Evolutionary conservation across 23 tunicate species (phyloP).

Genomic region (Aplidium turbinatum): DNA sequence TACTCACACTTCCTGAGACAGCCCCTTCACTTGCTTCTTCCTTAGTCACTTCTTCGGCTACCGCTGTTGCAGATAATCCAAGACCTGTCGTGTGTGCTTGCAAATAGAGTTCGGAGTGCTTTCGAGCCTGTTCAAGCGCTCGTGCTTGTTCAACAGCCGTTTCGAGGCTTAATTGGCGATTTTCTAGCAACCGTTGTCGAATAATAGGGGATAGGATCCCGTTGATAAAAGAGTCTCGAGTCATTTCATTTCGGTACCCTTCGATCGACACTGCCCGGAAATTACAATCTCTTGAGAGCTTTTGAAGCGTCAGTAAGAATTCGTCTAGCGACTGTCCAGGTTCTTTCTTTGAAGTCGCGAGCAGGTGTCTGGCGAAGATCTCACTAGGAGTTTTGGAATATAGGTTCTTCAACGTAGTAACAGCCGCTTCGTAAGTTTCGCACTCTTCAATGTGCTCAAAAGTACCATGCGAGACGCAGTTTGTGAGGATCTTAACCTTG

Average conservation of each 20-base stretch:
- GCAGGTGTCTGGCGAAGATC: slow-evolving; percentile 6
- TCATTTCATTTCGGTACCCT: slow-evolving; percentile 13
- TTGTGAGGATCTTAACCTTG: too few species aligned
- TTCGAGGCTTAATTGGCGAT: background rate
- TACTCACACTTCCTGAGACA: too few species aligned
- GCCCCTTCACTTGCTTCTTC: too few species aligned
- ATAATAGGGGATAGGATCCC: background rate
- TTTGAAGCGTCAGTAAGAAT: background rate
- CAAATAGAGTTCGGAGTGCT: too few species aligned
- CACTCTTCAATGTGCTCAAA: too few species aligned
- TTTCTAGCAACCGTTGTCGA: slow-evolving; percentile 7
- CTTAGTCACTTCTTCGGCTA: too few species aligned
- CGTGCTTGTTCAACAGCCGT: background rate
- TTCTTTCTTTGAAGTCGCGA: slow-evolving; percentile 10
- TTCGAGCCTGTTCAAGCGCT: background rate
- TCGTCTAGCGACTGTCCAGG: slow-evolving; percentile 23
- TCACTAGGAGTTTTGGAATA: slow-evolving; percentile 8
- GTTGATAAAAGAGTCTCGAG: slow-evolving; percentile 4
- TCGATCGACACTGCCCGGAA: background rate
- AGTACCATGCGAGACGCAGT: too few species aligned
- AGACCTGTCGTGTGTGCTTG: too few species aligned
- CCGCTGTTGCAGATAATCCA: too few species aligned
- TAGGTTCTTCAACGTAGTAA: background rate
- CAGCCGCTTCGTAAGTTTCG: slow-evolving; percentile 15
- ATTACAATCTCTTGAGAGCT: background rate